Evolutionary conservation across 2,113 vertebrate species (phyloP).

Genomic region (Aegotheles bennettii): DNA sequence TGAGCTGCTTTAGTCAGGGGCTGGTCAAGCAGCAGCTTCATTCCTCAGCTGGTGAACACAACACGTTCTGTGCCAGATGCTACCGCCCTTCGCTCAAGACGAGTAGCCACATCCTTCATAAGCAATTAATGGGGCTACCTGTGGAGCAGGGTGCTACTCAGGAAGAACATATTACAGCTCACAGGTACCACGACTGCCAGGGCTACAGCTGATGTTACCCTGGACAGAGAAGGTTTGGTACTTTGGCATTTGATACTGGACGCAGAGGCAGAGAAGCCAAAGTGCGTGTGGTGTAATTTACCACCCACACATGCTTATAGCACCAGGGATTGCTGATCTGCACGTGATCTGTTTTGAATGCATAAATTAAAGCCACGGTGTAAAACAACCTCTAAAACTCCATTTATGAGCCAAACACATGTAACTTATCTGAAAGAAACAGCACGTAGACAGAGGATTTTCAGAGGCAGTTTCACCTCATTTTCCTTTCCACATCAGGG

Average conservation of each 20-base stretch:
- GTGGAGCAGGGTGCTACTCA: not conserved
- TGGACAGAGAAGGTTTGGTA: not conserved
- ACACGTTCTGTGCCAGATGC: not conserved
- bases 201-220: not conserved
- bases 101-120: not conserved
- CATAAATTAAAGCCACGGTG: constrained; percentile 27
- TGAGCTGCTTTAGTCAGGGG: constrained; percentile 18
- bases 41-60: constrained; percentile 54
- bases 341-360: constrained; percentile 22
- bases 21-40: constrained; percentile 47
- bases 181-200: not conserved
- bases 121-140: not conserved
- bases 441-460: not conserved
- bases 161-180: not conserved
- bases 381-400: constrained; percentile 3
- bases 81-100: not conserved
- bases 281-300: not conserved
- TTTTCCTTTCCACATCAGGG: constrained; percentile 3
- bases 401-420: constrained; percentile 12
- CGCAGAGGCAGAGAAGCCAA: not conserved
- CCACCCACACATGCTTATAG: not conserved
- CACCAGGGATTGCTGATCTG: not conserved
- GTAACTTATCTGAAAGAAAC: not conserved
- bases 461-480: not conserved
- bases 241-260: not conserved